These are phyloP conservation scores for Muraenolepis orangiensis DNA, from an alignment of 2,797 vertebrate genomes.

Conservation along the genomic window DNA sequence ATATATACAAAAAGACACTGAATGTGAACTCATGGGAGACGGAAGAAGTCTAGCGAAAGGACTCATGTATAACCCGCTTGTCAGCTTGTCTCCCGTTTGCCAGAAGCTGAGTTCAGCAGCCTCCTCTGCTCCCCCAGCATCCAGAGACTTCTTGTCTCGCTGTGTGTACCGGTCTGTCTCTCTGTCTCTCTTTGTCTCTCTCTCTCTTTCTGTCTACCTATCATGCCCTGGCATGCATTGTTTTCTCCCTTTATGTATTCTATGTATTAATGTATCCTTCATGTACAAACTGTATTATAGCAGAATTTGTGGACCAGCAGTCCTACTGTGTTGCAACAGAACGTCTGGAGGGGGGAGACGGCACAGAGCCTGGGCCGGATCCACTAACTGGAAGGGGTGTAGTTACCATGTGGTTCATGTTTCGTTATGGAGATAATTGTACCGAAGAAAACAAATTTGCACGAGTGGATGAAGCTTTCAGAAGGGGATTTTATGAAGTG, in stretches of 20 bases:
- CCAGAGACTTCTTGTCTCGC: slow-evolving; percentile 40
- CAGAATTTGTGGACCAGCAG: too few relatives aligned
- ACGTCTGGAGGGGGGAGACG: not conserved
- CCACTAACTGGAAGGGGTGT: too few relatives aligned
- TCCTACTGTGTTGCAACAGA: not conserved
- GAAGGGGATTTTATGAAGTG: too few relatives aligned
- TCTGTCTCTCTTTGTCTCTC: not conserved
- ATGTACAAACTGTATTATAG: not conserved
- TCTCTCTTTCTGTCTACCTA: too few relatives aligned
- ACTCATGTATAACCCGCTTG: slow-evolving; percentile 35
- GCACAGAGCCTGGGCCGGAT: too few relatives aligned
- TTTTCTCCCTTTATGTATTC: too few relatives aligned
- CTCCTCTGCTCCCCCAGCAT: slow-evolving; percentile 37
- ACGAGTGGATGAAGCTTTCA: too few relatives aligned
- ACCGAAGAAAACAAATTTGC: too few relatives aligned
- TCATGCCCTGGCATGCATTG: too few relatives aligned
- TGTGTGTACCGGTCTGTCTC: slow-evolving; percentile 24
- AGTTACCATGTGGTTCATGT: not conserved
- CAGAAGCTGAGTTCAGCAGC: slow-evolving; percentile 53
- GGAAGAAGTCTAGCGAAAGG: slow-evolving; percentile 15
- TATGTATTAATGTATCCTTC: too few relatives aligned
- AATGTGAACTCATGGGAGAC: slow-evolving; percentile 12
- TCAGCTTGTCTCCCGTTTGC: slow-evolving; percentile 41
- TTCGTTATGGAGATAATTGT: not conserved
- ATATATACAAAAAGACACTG: not conserved